A percentile compares a stretch with the other conserved stretches of the same genome.
Evolutionary conservation across 2,113 vertebrate genomes (phyloP).

Genomic region (Herpetotheres cachinnans): DNA sequence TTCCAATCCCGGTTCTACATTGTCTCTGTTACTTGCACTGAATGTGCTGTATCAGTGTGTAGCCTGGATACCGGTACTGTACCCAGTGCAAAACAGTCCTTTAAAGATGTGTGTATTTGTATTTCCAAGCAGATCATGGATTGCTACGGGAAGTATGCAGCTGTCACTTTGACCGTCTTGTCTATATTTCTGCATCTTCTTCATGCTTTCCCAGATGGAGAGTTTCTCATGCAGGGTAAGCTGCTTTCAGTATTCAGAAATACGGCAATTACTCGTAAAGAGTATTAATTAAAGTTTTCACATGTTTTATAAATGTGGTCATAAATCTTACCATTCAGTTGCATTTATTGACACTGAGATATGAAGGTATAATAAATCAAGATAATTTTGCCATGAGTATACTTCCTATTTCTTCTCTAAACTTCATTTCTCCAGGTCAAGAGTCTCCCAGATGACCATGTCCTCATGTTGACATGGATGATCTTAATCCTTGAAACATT

Average conservation of each 20-base stretch:
- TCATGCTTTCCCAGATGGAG: conserved; percentile 84
- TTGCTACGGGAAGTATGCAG: conserved; percentile 80
- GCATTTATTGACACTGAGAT: conserved; percentile 5
- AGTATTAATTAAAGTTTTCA: not conserved
- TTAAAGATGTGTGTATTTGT: not conserved
- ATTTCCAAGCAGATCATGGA: conserved; percentile 73
- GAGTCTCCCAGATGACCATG: not conserved
- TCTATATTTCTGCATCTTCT: conserved; percentile 82
- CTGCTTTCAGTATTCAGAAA: not conserved
- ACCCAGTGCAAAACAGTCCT: not conserved
- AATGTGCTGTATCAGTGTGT: not conserved
- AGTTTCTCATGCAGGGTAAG: conserved; percentile 83
- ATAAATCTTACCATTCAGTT: not conserved
- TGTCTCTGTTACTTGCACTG: not conserved
- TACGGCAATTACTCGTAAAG: not conserved
- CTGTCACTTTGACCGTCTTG: conserved; percentile 77
- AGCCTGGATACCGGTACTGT: not conserved
- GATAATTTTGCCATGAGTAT: not conserved
- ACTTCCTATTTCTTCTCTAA: not conserved
- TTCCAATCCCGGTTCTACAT: not conserved
- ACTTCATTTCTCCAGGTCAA: not conserved
- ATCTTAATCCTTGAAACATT: not conserved
- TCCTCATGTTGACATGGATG: not conserved
- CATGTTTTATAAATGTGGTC: not conserved
- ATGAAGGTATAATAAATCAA: conserved; percentile 7